phyloP scores from a whole-genome alignment of 2,888 invertebrate genomes.

The Vesta saturnalis region DNA sequence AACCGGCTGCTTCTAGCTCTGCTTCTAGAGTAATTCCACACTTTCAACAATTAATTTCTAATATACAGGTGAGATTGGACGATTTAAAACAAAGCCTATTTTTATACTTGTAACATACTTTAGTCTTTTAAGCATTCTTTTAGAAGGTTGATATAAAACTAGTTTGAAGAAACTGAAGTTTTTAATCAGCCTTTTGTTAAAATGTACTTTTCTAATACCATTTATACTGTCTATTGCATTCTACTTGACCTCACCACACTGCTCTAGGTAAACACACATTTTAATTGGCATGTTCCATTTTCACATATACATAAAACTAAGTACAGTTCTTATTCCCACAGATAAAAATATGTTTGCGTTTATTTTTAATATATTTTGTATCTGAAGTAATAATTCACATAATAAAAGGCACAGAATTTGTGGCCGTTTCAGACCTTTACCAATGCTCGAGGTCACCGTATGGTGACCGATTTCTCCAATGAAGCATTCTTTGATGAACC shows the following conservation, averaged over 20 bases:
- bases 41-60: slow-evolving; percentile 74
- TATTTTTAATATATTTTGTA: neutral
- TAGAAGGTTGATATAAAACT: neutral
- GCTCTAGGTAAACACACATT: slow-evolving; percentile 51
- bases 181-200: neutral
- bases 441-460: slow-evolving; percentile 77
- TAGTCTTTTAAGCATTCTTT: neutral
- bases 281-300: slow-evolving; percentile 35
- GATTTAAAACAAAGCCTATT: slow-evolving; percentile 31
- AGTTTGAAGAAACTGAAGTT: too few relatives aligned
- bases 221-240: slow-evolving; percentile 40
- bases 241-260: slow-evolving; percentile 43
- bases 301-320: neutral
- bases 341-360: too few relatives aligned
- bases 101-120: slow-evolving; percentile 10
- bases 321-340: too few relatives aligned
- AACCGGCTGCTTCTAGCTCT: slow-evolving; percentile 62
- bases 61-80: slow-evolving; percentile 75
- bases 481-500: slow-evolving; percentile 63
- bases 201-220: slow-evolving; percentile 9
- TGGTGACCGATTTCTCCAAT: slow-evolving; percentile 65
- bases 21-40: slow-evolving; percentile 71
- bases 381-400: slow-evolving; percentile 43
- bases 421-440: slow-evolving; percentile 84
- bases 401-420: slow-evolving; percentile 74